Conservation (phyloP, 2,797 vertebrate genomes). For the Etheostoma perlongum region DNA sequence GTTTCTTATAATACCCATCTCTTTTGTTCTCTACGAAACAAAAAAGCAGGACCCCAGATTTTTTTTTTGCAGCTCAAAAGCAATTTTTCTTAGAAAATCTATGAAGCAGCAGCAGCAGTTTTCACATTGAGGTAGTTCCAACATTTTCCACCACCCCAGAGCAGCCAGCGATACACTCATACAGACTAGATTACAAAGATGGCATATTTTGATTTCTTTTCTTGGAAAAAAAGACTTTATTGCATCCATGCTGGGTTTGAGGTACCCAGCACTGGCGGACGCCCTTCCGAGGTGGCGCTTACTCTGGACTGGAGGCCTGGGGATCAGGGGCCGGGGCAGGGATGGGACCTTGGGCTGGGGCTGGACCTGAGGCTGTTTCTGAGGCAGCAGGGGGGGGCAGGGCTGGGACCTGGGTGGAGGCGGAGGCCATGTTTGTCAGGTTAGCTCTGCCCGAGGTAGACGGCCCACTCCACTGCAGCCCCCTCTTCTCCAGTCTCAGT, state of each 20-base stretch:
- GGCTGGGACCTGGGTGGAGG: slow-evolving; percentile 83
- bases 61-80: slow-evolving; percentile 85
- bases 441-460: slow-evolving; percentile 81
- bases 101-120: slow-evolving; percentile 87
- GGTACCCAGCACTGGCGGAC: slow-evolving; percentile 82
- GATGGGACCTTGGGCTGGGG: slow-evolving; percentile 80
- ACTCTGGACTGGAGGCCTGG: slow-evolving; percentile 90
- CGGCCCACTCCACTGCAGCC: slow-evolving; percentile 92
- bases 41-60: slow-evolving; percentile 82
- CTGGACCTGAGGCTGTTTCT: slow-evolving; percentile 83
- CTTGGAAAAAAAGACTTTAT: slow-evolving; percentile 78
- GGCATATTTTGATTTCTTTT: slow-evolving; percentile 82
- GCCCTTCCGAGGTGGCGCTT: slow-evolving; percentile 84
- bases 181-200: slow-evolving; percentile 86
- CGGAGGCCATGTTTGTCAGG: slow-evolving; percentile 80
- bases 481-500: slow-evolving; percentile 95
- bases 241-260: slow-evolving; percentile 84
- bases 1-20: slow-evolving; percentile 79
- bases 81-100: slow-evolving; percentile 84
- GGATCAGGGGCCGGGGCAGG: slow-evolving; percentile 87
- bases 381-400: slow-evolving; percentile 76
- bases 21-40: slow-evolving; percentile 83
- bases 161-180: slow-evolving; percentile 87
- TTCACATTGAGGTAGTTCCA: slow-evolving; percentile 89
- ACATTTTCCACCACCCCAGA: slow-evolving; percentile 86